A percentile compares a stretch with the other conserved stretches of the same genome.
phyloP scores from a whole-genome alignment of 1,140 invertebrate genomes.

The Mycetomoellerius zeteki region DNA sequence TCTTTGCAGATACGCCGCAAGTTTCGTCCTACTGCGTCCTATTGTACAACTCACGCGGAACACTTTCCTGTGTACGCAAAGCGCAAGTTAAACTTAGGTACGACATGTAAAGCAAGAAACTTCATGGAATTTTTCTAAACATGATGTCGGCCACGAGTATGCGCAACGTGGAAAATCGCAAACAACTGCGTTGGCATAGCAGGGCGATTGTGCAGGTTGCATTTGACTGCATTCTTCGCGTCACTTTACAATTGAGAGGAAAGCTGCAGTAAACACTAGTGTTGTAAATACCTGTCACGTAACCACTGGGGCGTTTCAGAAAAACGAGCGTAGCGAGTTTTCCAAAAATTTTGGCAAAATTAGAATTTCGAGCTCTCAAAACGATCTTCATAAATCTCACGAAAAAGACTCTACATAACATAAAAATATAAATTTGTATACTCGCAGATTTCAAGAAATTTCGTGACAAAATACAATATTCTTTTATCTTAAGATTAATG shows the following conservation, averaged over 20 bases:
- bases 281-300: neutral
- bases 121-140: constrained; percentile 35
- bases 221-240: neutral
- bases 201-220: constrained; percentile 24
- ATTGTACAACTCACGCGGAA: constrained; percentile 33
- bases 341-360: neutral
- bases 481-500: neutral
- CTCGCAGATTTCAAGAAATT: neutral
- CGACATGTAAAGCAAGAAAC: constrained; percentile 30
- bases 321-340: neutral
- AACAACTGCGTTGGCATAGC: neutral
- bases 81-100: constrained; percentile 58
- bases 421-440: neutral
- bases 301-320: neutral
- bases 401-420: neutral
- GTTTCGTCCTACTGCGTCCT: constrained; percentile 40
- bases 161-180: constrained; percentile 25
- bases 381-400: neutral
- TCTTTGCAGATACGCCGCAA: constrained; percentile 58
- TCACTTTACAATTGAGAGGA: constrained; percentile 20
- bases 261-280: constrained; percentile 10
- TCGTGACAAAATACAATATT: neutral
- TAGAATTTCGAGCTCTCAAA: neutral
- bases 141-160: neutral
- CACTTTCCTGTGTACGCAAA: constrained; percentile 7